Base-by-base conservation (phyloP, 2,888 invertebrate genomes). In the Thyatira batis region DNA sequence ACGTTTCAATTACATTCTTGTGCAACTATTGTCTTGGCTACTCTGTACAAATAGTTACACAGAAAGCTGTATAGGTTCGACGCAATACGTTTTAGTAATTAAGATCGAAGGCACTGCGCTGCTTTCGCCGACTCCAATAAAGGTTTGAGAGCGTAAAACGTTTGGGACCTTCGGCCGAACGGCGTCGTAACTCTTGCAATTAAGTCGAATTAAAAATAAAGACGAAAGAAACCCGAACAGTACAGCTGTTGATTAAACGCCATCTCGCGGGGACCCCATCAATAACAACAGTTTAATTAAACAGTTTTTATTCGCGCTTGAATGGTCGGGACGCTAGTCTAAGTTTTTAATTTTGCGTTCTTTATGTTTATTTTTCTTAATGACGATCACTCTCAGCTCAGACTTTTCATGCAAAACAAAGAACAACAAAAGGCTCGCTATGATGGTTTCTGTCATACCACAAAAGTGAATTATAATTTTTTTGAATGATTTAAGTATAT, bases 221-320 rank as follows among this genome's bases (percentile, higher is more conserved):
- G 78, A 81, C 76, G 63, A 82, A 85, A 82, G 81, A 77, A 85
- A 80, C 73, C 69, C 59, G 64, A 64, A 65, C 68, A 65, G 69
- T 76, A 78, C 75, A 76, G 82, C 84, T 84, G 84, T 85, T 89
- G 88, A 90, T 90, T 87, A 88, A 91, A 83, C 86, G 88, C 89
- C 89, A 89, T 90, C 88, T 89, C 85, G 86, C 82, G 88, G 87
- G 78, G 81, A 78, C 85, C 85, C 86, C 89, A 91, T 90, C 89
- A 89, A 89, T 89, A 91, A 89, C 87, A 87, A 89, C 87, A 82
- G 82, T 90, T 90, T 91, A 89, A 91, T 91, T 87, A 89, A 89
- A 89, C 85, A 88, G 81, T 91, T 48, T 90, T 90, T 89, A 89
- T 88, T 85, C 82, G 78, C 83, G 81, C 82, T 78, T 79, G 78